These are phyloP conservation scores for Tenthredo livida DNA, from an alignment of 2,888 invertebrate genomes.

Conservation along the genomic window DNA sequence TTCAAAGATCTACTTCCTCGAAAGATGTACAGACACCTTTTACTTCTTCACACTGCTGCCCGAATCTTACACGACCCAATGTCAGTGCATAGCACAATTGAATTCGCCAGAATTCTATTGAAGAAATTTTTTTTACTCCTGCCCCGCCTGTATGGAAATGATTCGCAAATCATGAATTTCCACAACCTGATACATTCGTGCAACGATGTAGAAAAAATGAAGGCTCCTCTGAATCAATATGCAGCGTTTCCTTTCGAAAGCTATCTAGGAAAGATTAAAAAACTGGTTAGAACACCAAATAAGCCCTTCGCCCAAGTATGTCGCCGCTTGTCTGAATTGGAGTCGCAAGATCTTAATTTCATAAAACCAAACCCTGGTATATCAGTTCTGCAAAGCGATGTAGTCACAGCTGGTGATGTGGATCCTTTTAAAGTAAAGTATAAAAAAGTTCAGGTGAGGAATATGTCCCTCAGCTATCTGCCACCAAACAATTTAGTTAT, in stretches of 20 bases:
- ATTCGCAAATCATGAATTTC: background rate
- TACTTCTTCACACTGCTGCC: constrained; percentile 56
- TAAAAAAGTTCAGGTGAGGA: background rate
- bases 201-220: constrained; percentile 15
- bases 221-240: background rate
- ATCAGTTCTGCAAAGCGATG: background rate
- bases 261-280: background rate
- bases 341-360: background rate
- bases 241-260: background rate
- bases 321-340: background rate
- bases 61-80: background rate
- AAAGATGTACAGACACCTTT: constrained; percentile 57
- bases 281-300: background rate
- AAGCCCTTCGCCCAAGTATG: background rate
- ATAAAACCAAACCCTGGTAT: background rate
- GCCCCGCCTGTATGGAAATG: no score
- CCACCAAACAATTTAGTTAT: background rate
- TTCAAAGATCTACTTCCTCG: constrained; percentile 55
- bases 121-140: background rate
- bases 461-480: background rate
- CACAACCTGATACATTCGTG: constrained; percentile 12
- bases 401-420: background rate
- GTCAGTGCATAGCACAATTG: background rate
- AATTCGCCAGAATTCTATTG: background rate
- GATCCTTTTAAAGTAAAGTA: background rate